A percentile compares a stretch with the other conserved stretches of the same genome.
These are phyloP conservation scores for Sclerurus mexicanus DNA, from an alignment of 2,113 vertebrate species.

Conservation along the genomic window DNA sequence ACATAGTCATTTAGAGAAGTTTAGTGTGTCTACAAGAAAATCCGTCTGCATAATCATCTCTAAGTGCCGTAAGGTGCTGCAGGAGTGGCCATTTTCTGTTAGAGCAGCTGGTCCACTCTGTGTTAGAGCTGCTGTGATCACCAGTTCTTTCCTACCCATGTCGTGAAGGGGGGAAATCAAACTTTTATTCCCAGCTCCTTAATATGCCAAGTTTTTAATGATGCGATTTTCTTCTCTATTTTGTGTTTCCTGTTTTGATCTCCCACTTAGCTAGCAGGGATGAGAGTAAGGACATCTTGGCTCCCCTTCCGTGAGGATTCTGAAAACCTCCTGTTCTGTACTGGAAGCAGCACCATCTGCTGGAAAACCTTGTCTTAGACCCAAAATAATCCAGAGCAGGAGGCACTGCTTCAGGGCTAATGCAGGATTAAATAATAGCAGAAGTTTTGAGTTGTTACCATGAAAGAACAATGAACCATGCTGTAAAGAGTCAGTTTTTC, in stretches of 20 bases:
- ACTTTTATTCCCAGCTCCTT: not conserved
- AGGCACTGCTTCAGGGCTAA: not conserved
- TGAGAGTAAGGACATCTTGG: not conserved
- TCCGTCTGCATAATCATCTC: not conserved
- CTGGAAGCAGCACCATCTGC: slow-evolving; percentile 58
- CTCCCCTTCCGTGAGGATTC: not conserved
- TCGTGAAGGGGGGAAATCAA: not conserved
- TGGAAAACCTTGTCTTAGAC: not conserved
- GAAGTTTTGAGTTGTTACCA: not conserved
- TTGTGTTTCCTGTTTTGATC: not conserved
- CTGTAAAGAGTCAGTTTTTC: not conserved
- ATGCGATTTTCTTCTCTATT: not conserved
- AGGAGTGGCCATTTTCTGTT: not conserved
- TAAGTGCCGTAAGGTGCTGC: not conserved
- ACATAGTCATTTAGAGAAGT: not conserved
- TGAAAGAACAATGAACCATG: not conserved
- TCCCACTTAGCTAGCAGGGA: not conserved
- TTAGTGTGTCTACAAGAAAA: not conserved
- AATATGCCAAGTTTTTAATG: not conserved
- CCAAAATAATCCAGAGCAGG: not conserved
- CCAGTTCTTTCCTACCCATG: not conserved
- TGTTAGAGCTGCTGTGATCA: not conserved
- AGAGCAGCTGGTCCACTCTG: not conserved
- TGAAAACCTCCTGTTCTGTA: not conserved
- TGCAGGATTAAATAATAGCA: not conserved